phyloP scores from a whole-genome alignment of 1,140 invertebrate species.

The Drosophila bocqueti region DNA sequence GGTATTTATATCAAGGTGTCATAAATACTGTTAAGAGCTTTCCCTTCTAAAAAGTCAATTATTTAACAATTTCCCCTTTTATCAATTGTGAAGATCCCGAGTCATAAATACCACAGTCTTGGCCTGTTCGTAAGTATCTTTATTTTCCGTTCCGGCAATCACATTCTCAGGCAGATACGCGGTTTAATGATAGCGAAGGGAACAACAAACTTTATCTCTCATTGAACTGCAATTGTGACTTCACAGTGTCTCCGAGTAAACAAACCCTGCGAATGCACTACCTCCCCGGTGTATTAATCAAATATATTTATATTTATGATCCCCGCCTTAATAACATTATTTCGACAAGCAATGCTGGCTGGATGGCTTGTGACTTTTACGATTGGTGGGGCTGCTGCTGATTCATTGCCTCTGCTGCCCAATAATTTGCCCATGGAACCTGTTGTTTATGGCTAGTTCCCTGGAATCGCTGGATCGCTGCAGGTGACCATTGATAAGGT shows the following conservation, averaged over 20 bases:
- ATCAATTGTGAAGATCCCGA: conserved; percentile 7
- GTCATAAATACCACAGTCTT: conserved; percentile 26
- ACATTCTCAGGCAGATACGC: conserved; percentile 7
- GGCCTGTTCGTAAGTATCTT: conserved; percentile 24
- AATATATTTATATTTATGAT: conserved; percentile 36
- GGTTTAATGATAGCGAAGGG: conserved; percentile 21
- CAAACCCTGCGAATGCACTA: not conserved
- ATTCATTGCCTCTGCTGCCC: conserved; percentile 26
- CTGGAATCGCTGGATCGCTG: conserved; percentile 26
- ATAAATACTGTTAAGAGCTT: not conserved
- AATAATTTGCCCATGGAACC: conserved; percentile 32
- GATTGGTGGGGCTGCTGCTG: conserved; percentile 12
- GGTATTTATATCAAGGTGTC: not conserved
- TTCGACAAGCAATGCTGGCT: conserved; percentile 18
- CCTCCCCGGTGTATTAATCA: not conserved
- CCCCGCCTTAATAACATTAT: conserved; percentile 17
- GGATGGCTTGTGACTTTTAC: conserved; percentile 16
- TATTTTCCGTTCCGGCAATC: conserved; percentile 17
- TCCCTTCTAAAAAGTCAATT: conserved; percentile 8
- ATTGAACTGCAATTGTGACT: conserved; percentile 32
- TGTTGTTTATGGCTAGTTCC: conserved; percentile 40
- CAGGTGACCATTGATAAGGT: conserved; percentile 25
- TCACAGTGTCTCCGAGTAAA: conserved; percentile 23
- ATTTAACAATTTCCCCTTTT: conserved; percentile 14
- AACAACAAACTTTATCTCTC: conserved; percentile 42